Base-by-base conservation (phyloP, 2,797 vertebrate genomes). In the Pelochelys cantorii region DNA sequence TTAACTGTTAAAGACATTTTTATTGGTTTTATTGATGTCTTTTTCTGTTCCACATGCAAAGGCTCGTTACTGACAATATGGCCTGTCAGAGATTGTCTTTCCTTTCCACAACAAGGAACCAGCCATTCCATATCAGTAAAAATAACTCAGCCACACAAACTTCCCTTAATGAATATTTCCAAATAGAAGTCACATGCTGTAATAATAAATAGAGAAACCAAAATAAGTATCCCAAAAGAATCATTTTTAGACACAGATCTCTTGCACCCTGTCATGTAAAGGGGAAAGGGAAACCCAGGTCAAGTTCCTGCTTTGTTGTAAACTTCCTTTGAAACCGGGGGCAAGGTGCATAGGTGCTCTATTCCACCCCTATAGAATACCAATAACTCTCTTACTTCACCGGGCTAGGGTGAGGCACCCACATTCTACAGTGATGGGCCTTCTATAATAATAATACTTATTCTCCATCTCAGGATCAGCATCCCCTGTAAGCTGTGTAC, bases 261-360 rank as follows among this genome's bases (percentile, higher is more conserved):
- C 10, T 71, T 37, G 4, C 18, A 34, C 5, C 10, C 3, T 23
- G 20, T n/a, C 9, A 1, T 71, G 5, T 11, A 71, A 37, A 11
- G 10, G 65, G 11, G n/a, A 31, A 23, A 34, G 65, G n/a, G 11
- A 1, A 5, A 17, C 48, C 5, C 9, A 14, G 2, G 15, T 74
- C 5, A 3, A 5, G 79, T 60, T 57, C 11, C 18, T 90, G 14
- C 14, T 3, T 5, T 5, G n/a, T 60, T 22, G 0, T 7, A 27
- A 27, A 5, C 13, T 60, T 78, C 14, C 0, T 1, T 25, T 11
- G 52, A 17, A 65, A 74, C 4, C 17, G 25, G 27, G 48, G 10
- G 2, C 37, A 4, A 81, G 31, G 5, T 5, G 1, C 13, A 20
- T 1, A 8, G 25, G 2, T 6, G 7, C 31, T 2, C 12, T 62